phyloP scores from a whole-genome alignment of 2,797 vertebrate species.

The Hemitrygon akajei region DNA sequence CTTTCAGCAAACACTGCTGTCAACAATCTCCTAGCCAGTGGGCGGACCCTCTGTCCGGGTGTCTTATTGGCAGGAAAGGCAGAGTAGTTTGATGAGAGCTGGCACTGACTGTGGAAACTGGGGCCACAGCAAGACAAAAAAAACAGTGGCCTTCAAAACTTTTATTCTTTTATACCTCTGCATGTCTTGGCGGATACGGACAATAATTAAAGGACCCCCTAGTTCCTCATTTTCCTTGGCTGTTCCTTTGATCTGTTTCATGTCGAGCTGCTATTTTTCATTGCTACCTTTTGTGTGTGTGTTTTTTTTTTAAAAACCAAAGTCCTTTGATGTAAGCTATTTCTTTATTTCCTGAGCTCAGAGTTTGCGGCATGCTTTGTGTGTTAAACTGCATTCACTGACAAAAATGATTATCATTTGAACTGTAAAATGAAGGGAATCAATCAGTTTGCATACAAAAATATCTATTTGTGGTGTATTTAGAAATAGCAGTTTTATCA shows the following conservation, averaged over 20 bases:
- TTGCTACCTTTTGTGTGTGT: conserved; percentile 55
- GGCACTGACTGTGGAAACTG: conserved; percentile 62
- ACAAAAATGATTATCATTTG: conserved; percentile 13
- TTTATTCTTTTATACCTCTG: conserved; percentile 60
- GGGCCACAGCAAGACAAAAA: conserved; percentile 61
- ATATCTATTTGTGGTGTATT: background rate
- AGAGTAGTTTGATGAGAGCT: conserved; percentile 61
- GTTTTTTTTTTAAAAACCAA: conserved; percentile 53
- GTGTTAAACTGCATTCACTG: background rate
- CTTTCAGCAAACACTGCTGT: conserved; percentile 49
- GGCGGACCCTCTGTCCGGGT: conserved; percentile 57
- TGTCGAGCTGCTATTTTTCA: conserved; percentile 72
- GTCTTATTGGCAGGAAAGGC: conserved; percentile 61
- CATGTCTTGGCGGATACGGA: conserved; percentile 77
- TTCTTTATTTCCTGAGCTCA: conserved; percentile 73
- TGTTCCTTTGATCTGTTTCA: conserved; percentile 82
- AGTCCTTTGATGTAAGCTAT: conserved; percentile 79
- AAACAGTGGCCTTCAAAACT: conserved; percentile 74
- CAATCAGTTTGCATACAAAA: background rate
- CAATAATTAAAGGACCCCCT: conserved; percentile 94
- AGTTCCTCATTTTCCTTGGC: conserved; percentile 75
- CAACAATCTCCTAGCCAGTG: conserved; percentile 50
- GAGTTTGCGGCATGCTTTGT: conserved; percentile 11
- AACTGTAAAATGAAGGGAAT: conserved; percentile 16
- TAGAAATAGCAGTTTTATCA: background rate